Percentiles rank a stretch among this genome's conserved stretches.
These are phyloP conservation scores for Physella acuta DNA, from an alignment of 1,140 invertebrate genomes.

Conservation along the genomic window DNA sequence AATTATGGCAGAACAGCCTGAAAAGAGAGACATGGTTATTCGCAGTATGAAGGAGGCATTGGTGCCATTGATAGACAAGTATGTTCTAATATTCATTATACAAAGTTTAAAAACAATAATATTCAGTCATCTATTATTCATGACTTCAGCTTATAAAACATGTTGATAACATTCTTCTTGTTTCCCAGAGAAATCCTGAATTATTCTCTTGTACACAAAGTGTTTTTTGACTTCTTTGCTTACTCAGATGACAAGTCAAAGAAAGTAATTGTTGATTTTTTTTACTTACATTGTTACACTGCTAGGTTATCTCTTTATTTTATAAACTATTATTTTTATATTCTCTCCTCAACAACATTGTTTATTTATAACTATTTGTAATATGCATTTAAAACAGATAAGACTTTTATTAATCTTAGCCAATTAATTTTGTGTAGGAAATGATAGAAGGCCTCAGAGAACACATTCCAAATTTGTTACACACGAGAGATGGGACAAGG, in stretches of 20 bases:
- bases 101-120: no score
- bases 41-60: constrained; percentile 62
- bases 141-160: background rate
- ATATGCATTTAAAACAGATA: no score
- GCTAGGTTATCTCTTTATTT: no score
- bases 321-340: no score
- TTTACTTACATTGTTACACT: no score
- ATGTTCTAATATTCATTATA: constrained; percentile 29
- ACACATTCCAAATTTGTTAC: constrained; percentile 75
- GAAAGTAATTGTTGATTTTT: constrained; percentile 40
- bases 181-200: constrained; percentile 58
- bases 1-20: constrained; percentile 61
- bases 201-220: constrained; percentile 71
- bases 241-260: constrained; percentile 67
- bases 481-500: constrained; percentile 79
- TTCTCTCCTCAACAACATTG: no score
- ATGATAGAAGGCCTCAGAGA: constrained; percentile 74
- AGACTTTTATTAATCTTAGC: no score
- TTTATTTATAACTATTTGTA: no score
- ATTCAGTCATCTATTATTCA: no score
- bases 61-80: constrained; percentile 62
- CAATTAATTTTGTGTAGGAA: constrained; percentile 64
- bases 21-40: constrained; percentile 62
- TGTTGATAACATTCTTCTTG: background rate
- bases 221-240: constrained; percentile 78